Conservation (phyloP, 2,113 vertebrate species). For the Gorsachius goisagi region DNA sequence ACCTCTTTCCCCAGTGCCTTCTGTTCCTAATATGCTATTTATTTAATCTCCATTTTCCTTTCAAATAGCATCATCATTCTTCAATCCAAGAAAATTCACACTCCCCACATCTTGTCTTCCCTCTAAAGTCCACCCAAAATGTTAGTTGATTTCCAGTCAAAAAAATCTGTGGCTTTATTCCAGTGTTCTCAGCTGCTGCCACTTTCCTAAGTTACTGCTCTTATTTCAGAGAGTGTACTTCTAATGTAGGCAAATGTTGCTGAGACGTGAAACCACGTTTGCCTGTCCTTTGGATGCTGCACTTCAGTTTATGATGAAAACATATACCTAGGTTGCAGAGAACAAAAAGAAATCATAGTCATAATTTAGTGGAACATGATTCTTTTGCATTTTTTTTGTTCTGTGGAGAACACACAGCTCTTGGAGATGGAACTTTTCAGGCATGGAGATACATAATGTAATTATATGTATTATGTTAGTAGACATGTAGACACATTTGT, state of each 20-base stretch:
- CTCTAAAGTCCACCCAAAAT: background rate
- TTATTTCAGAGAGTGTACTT: background rate
- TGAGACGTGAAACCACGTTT: background rate
- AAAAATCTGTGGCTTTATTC: background rate
- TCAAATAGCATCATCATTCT: background rate
- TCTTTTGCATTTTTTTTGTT: background rate
- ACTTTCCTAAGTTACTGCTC: background rate
- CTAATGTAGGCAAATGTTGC: background rate
- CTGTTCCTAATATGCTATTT: background rate
- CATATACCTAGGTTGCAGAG: background rate
- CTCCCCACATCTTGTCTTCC: background rate
- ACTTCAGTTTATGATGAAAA: background rate
- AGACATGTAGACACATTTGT: background rate
- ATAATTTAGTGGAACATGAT: background rate
- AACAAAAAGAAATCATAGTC: background rate
- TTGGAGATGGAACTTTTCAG: background rate
- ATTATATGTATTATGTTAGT: background rate
- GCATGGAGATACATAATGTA: fast-evolving
- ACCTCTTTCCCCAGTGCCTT: background rate
- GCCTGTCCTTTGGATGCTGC: background rate
- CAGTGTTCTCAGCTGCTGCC: background rate
- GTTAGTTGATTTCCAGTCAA: background rate
- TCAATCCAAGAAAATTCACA: background rate
- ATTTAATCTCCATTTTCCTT: background rate
- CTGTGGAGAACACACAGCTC: background rate